Evolutionary conservation across 2,888 invertebrate genomes (phyloP).

Genomic region (Abrostola triplasia): DNA sequence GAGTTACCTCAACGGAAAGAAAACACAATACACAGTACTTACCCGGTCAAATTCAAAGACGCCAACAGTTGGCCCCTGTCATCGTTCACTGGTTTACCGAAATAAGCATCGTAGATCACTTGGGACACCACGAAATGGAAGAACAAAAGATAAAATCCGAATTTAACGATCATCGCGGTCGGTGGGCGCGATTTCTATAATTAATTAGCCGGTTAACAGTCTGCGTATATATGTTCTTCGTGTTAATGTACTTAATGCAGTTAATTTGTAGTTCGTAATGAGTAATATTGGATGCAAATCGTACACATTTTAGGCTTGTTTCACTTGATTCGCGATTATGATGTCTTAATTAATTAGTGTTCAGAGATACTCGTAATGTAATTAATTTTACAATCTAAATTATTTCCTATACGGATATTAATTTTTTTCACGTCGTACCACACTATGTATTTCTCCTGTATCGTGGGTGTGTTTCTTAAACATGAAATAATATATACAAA

Average conservation of each 20-base stretch:
- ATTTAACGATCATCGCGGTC: conserved; percentile 29
- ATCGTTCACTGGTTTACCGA: conserved; percentile 36
- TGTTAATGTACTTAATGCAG: background rate
- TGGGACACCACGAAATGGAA: conserved; percentile 29
- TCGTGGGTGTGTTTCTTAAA: too few relatives aligned
- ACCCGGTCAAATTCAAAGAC: conserved; percentile 29
- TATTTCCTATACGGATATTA: too few relatives aligned
- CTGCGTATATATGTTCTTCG: conserved; percentile 28
- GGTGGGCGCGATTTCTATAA: conserved; percentile 7
- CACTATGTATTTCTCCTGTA: too few relatives aligned
- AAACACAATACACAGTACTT: conserved; percentile 9
- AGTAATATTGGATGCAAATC: too few relatives aligned
- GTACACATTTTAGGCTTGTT: background rate
- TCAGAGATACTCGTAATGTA: too few relatives aligned
- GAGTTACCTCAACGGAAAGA: background rate
- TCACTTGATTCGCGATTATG: background rate
- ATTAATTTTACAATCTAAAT: too few relatives aligned
- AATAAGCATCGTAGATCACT: conserved; percentile 40
- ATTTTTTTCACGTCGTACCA: too few relatives aligned
- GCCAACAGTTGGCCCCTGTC: conserved; percentile 17
- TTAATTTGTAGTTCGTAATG: conserved; percentile 4
- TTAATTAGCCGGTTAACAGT: background rate
- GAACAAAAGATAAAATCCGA: conserved; percentile 16
- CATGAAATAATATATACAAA: too few relatives aligned
- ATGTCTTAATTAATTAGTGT: too few relatives aligned